Conservation (phyloP, 2,113 vertebrate genomes). For the Caloenas nicobarica region DNA sequence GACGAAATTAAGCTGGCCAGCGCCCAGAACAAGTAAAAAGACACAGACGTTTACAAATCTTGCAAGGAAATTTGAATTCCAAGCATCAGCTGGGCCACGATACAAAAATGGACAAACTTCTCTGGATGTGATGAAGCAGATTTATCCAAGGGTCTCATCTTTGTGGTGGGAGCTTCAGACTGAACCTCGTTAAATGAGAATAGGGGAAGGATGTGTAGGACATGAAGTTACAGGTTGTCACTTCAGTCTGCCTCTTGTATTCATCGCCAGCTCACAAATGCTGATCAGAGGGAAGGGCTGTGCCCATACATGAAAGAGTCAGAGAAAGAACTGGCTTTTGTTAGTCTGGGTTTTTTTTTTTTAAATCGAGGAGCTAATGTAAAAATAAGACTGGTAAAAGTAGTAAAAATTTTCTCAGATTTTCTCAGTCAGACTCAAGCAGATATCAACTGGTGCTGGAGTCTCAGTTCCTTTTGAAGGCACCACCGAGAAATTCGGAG, state of each 20-base stretch:
- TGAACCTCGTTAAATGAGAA: background rate
- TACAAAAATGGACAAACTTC: background rate
- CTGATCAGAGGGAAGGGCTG: background rate
- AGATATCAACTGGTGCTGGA: background rate
- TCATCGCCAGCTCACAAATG: background rate
- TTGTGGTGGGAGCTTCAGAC: background rate
- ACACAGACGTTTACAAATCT: rapidly evolving
- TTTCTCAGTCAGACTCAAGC: background rate
- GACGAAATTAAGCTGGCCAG: background rate
- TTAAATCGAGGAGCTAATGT: background rate
- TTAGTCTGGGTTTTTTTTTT: background rate
- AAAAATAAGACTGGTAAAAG: background rate
- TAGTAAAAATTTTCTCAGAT: background rate
- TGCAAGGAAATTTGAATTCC: background rate
- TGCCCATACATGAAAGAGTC: background rate
- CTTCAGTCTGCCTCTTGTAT: background rate
- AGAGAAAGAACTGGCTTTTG: background rate
- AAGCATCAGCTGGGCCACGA: background rate
- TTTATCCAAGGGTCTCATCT: background rate
- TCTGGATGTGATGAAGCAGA: rapidly evolving
- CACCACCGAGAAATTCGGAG: background rate
- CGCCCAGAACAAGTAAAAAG: background rate
- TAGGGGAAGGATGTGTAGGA: background rate
- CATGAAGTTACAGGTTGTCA: background rate
- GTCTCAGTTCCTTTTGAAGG: background rate